Base-by-base conservation (phyloP, 2,797 vertebrate species). In the Petrocephalus schoutedeni region DNA sequence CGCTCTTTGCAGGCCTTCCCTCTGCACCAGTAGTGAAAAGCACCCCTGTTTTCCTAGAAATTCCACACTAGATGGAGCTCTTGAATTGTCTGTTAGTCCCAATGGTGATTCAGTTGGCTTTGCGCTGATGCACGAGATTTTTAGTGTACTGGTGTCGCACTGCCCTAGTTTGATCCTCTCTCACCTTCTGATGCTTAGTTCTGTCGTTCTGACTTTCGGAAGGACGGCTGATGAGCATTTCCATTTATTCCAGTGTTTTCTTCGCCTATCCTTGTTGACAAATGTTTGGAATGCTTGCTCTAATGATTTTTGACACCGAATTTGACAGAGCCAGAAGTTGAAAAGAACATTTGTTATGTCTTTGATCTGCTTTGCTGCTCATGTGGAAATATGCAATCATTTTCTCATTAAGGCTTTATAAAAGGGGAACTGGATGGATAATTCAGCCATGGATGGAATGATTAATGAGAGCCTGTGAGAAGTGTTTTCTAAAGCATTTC, bases 381-480 rank as follows among this genome's bases (percentile, higher is more conserved):
- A 89, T 89, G 89, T 89, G 89, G 89, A 91, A 89, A 90, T 88
- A 89, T 88, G 87, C 89, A 90, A 91, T 90, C 89, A 90, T 85
- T 87, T 28, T 85, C 87, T 89, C 89, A 88, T 89, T 89, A 90
- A 90, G 89, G 87, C 87, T 88, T 87, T 90, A 77, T 90, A 82
- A 85, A 90, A 87, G 82, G 21, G 58, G 84, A 80, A 88, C 87
- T 88, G 89, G 86, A 84, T 88, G 86, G 86, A 88, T 67, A 71
- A 80, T 83, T 87, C 88, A 87, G 51, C 83, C 87, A 86, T 53
- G 87, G 83, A 85, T 85, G 84, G 87, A 88, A 88, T 88, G 87
- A 88, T 88, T 88, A 88, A 88, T 88, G 83, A 86, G 71, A 45
- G 83, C 82, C 71, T 32, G 49, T 57, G 82, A 86, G 53, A 56